Base-by-base conservation (phyloP, 1,140 invertebrate species). In the Macrosteles quadrilineatus region DNA sequence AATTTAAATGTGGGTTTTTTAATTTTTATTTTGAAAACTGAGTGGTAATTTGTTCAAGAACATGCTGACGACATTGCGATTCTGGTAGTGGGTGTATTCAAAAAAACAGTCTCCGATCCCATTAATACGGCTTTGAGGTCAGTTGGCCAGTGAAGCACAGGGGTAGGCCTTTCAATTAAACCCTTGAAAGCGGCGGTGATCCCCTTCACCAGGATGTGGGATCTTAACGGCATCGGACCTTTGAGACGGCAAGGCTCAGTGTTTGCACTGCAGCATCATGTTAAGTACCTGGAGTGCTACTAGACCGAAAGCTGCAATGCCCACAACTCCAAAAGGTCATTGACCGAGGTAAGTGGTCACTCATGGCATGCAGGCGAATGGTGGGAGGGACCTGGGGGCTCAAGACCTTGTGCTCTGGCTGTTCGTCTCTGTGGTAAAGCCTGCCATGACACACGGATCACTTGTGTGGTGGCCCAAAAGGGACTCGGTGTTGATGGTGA, bases 281-380 rank as follows among this genome's bases (percentile, higher is more conserved):
- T 36, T 19, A 53, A 53, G 23, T 9, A n/a, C 47, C n/a, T 53
- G n/a, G n/a, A 4, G 50, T 55, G 50, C 3, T 23, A 55, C 19
- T 55, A 64, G 23, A 68, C 27, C 29, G 6, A 59, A 68, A 63
- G 57, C 12, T 53, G 19, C 11, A 31, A n/a, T 67, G 30, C 1
- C 25, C 32, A 14, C 32, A 36, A 14, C 23, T 29, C 14, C 9
- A 27, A 23, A 57, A 25, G 23, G 2, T 9, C 1, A 27, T 9
- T 27, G 29, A 12, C 9, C 23, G 17, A 21, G 4, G 23, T 9
- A 57, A 57, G 23, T 9, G 9, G 19, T 21, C 53, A 57, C 9
- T 57, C 29, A 57, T 21, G 2, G 23, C 3, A 2, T 27, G 53
- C 3, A 27, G 23, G 17, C 32, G 32, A 36, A 36, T 36, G 17